These are phyloP conservation scores for Pteruthius melanotis DNA, from an alignment of 2,113 vertebrate species.

Conservation along the genomic window DNA sequence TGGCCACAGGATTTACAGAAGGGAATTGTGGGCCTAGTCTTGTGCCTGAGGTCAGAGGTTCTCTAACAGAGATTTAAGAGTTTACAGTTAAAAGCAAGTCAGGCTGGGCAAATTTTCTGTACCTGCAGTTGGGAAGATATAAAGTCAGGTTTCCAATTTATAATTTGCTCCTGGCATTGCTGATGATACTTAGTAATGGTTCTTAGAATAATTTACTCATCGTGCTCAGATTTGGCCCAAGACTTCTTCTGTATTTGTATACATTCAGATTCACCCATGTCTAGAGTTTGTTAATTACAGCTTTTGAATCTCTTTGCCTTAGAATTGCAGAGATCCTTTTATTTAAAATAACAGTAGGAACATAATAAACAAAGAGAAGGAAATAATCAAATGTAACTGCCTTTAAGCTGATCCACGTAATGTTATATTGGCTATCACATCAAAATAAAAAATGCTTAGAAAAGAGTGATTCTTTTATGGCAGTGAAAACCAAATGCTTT, in stretches of 20 bases:
- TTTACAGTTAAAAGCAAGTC: background rate
- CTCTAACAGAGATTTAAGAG: background rate
- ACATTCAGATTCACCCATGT: background rate
- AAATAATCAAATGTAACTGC: background rate
- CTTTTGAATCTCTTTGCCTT: background rate
- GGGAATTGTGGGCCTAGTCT: background rate
- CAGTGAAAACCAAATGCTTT: background rate
- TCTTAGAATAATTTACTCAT: slow-evolving; percentile 17
- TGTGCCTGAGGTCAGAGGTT: background rate
- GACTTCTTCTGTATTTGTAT: background rate
- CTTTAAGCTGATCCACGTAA: background rate
- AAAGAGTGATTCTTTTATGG: background rate
- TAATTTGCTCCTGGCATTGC: background rate
- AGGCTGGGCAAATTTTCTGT: background rate
- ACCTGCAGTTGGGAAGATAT: background rate
- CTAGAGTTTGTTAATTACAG: background rate
- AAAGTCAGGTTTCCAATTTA: slow-evolving; percentile 10
- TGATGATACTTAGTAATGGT: background rate
- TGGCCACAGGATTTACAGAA: background rate
- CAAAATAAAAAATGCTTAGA: background rate
- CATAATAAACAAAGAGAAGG: background rate
- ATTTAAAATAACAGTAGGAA: slow-evolving; percentile 9
- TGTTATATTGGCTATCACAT: background rate
- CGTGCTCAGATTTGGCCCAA: background rate
- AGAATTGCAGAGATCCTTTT: background rate